Evolutionary conservation across 2,797 vertebrate species (phyloP).

Genomic region (Eleutherodactylus coqui): DNA sequence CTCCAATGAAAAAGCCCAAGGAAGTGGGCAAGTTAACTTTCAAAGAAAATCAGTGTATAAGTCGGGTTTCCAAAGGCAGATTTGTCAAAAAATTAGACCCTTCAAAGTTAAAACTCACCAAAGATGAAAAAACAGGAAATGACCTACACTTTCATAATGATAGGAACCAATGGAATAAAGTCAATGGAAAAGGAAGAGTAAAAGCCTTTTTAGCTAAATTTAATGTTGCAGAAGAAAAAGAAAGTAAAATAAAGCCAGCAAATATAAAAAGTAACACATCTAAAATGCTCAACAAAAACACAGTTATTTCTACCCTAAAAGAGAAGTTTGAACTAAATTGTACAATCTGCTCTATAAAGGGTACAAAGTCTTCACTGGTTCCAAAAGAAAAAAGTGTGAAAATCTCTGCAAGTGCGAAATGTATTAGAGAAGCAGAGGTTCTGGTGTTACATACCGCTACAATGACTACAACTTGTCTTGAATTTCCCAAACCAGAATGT

Average conservation of each 20-base stretch:
- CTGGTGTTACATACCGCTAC: constrained; percentile 65
- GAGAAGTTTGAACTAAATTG: constrained; percentile 81
- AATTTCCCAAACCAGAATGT: constrained; percentile 67
- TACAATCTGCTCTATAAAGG: constrained; percentile 69
- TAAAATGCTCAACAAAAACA: constrained; percentile 70
- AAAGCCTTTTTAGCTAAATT: constrained; percentile 85
- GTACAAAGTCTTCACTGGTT: constrained; percentile 65
- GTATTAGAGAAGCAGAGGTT: constrained; percentile 69
- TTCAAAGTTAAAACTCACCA: constrained; percentile 65
- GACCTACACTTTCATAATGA: constrained; percentile 59
- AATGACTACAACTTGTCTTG: constrained; percentile 70
- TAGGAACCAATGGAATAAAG: constrained; percentile 65
- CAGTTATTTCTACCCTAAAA: constrained; percentile 78
- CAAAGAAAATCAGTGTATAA: constrained; percentile 70
- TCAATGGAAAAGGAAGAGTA: constrained; percentile 73
- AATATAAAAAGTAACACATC: constrained; percentile 65
- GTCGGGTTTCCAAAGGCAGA: constrained; percentile 60
- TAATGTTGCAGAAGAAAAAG: constrained; percentile 79
- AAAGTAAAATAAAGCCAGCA: constrained; percentile 64
- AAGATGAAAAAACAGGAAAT: constrained; percentile 40
- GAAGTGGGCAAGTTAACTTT: constrained; percentile 83
- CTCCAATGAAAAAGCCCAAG: constrained; percentile 77
- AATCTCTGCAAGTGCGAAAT: constrained; percentile 37
- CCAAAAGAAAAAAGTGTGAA: constrained; percentile 61
- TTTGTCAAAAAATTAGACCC: constrained; percentile 69